These are phyloP conservation scores for Blera fallax DNA, from an alignment of 2,888 invertebrate species.

Conservation along the genomic window DNA sequence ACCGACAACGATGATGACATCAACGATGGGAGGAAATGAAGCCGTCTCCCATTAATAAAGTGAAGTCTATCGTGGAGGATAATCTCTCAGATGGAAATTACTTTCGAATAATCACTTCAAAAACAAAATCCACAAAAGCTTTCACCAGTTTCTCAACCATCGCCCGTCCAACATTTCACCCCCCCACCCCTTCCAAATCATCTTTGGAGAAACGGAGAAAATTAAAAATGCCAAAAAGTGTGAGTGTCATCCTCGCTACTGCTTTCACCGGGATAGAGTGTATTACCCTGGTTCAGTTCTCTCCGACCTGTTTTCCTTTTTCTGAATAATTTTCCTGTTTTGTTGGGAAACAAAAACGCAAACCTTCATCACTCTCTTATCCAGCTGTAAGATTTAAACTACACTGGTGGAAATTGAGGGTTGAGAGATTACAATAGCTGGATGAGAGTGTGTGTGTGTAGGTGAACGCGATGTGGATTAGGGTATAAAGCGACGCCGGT, in stretches of 20 bases:
- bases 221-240: constrained; percentile 59
- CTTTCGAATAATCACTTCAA: constrained; percentile 72
- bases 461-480: constrained; percentile 28
- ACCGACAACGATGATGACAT: constrained; percentile 11
- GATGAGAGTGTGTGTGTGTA: neutral
- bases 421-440: constrained; percentile 36
- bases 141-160: constrained; percentile 15
- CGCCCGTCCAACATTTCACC: neutral
- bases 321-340: constrained; percentile 29
- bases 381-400: constrained; percentile 45
- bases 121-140: constrained; percentile 72
- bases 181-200: neutral
- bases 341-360: constrained; percentile 26
- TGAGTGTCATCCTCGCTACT: constrained; percentile 48
- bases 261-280: constrained; percentile 39
- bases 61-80: constrained; percentile 70
- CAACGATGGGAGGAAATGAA: constrained; percentile 13
- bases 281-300: constrained; percentile 48
- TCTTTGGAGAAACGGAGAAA: constrained; percentile 52
- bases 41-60: constrained; percentile 68
- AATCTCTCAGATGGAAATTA: constrained; percentile 72
- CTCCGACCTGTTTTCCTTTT: constrained; percentile 24
- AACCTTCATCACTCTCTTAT: constrained; percentile 60
- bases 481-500: constrained; percentile 21
- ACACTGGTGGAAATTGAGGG: constrained; percentile 22